phyloP scores from a whole-genome alignment of 2,797 vertebrate genomes.

The Gallinago stenura region DNA sequence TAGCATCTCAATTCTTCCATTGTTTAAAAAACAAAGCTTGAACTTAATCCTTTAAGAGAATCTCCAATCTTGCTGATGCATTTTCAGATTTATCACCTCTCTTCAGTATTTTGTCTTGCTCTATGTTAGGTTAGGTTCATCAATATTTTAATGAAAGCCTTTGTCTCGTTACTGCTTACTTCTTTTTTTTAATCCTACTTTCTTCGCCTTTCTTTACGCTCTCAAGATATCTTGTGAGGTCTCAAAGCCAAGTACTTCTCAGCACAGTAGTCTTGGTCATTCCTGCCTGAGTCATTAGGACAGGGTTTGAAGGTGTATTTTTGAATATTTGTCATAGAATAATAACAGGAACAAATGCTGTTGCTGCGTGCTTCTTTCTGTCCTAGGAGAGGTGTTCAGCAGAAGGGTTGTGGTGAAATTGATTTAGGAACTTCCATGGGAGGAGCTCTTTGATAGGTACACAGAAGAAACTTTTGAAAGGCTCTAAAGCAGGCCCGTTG shows the following conservation, averaged over 20 bases:
- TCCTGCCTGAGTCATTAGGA: neutral
- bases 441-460: neutral
- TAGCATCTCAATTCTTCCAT: neutral
- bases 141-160: neutral
- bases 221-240: neutral
- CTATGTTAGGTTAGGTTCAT: rapidly evolving
- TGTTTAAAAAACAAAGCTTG: neutral
- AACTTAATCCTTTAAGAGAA: neutral
- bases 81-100: neutral
- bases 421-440: neutral
- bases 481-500: neutral
- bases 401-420: neutral
- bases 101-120: neutral
- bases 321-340: neutral
- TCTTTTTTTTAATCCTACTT: neutral
- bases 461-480: neutral
- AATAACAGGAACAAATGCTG: neutral
- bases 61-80: neutral
- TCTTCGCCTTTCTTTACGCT: neutral
- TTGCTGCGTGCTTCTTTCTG: neutral
- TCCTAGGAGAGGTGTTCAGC: neutral
- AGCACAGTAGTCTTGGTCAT: neutral
- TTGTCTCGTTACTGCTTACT: neutral
- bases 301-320: neutral
- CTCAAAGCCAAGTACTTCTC: neutral